phyloP scores from a whole-genome alignment of 2,113 vertebrate species.

The Protobothrops mucrosquamatus region DNA sequence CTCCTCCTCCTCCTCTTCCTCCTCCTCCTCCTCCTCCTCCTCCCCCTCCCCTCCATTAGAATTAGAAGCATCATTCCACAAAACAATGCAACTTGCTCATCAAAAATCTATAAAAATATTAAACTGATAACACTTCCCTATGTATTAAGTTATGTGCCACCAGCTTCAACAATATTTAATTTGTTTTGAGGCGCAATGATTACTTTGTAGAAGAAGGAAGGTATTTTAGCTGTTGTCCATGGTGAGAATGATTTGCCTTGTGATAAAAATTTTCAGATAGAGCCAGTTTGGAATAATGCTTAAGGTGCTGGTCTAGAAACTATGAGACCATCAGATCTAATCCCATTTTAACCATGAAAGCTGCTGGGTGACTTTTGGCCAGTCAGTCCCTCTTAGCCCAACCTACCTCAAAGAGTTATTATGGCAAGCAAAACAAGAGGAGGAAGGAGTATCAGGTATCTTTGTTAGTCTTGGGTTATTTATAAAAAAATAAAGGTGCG shows the following conservation, averaged over 20 bases:
- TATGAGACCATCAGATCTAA: not conserved
- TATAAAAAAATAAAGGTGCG: not conserved
- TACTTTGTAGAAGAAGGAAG: not conserved
- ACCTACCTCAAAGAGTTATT: too few species aligned
- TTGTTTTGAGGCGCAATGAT: not conserved
- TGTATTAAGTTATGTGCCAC: not conserved
- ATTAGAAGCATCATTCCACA: not conserved
- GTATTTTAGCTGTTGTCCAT: not conserved
- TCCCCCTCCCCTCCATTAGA: not conserved
- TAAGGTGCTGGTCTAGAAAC: not conserved
- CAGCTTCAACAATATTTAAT: not conserved
- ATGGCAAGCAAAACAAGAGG: not conserved
- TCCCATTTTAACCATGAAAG: not conserved
- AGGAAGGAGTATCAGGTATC: not conserved
- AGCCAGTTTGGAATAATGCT: not conserved
- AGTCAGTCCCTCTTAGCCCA: not conserved
- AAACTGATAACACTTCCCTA: not conserved
- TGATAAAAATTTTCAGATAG: not conserved
- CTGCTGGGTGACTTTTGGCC: not conserved
- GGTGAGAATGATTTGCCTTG: not conserved
- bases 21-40: not conserved
- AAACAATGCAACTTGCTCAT: not conserved
- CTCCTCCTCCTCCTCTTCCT: not conserved
- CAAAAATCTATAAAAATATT: not conserved
- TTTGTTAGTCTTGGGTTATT: not conserved